These are phyloP conservation scores for Calosoma granatense DNA, from an alignment of 1,140 invertebrate genomes.

Conservation along the genomic window DNA sequence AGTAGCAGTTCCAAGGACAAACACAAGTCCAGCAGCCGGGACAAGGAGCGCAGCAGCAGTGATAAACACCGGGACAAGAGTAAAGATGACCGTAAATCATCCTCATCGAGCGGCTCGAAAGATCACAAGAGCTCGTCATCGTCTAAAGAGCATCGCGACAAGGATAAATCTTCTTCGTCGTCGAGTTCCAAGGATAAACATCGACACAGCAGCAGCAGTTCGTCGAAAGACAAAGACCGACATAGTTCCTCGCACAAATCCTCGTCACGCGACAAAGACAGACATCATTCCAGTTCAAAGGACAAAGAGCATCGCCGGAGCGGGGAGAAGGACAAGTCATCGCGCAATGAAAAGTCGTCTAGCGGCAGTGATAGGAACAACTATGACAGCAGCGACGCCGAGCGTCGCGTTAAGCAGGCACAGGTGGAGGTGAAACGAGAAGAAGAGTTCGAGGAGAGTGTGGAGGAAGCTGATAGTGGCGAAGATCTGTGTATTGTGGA, in stretches of 20 bases:
- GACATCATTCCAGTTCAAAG: constrained; percentile 35
- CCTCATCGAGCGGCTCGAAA: constrained; percentile 28
- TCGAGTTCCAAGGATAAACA: constrained; percentile 35
- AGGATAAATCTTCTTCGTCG: constrained; percentile 33
- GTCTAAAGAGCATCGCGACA: constrained; percentile 30
- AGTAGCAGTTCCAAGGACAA: constrained; percentile 43
- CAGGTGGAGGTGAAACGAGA: constrained; percentile 11
- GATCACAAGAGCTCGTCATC: constrained; percentile 33
- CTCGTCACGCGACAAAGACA: constrained; percentile 40
- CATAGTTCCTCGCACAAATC: constrained; percentile 33
- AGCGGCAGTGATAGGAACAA: constrained; percentile 10
- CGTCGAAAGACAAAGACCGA: constrained; percentile 34
- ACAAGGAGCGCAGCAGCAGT: constrained; percentile 30
- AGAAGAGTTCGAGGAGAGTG: constrained; percentile 3
- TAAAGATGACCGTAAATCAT: constrained; percentile 23
- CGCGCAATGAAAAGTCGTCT: constrained; percentile 29
- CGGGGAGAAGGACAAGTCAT: constrained; percentile 29
- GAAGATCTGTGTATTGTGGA: constrained; percentile 20
- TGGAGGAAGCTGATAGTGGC: constrained; percentile 24
- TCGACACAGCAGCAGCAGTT: constrained; percentile 28
- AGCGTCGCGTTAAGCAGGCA: constrained; percentile 13
- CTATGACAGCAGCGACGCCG: constrained; percentile 13
- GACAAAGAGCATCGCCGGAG: constrained; percentile 28
- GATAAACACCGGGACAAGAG: constrained; percentile 31
- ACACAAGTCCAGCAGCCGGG: constrained; percentile 48